Conservation (phyloP, 1,140 invertebrate genomes). For the Chrysomallon squamiferum region DNA sequence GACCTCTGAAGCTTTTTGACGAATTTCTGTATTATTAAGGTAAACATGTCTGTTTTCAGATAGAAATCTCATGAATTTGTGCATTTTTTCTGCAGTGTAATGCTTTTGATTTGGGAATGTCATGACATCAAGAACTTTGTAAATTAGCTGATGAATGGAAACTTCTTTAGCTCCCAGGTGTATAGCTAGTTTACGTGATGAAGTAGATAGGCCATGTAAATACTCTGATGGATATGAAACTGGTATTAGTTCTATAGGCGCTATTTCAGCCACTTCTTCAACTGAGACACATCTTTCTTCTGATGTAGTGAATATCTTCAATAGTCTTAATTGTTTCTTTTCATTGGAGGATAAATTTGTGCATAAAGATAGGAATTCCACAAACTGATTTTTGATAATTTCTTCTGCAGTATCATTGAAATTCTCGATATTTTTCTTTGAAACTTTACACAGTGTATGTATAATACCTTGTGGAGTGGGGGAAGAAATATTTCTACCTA, state of each 20-base stretch:
- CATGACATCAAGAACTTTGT: not conserved
- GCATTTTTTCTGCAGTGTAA: constrained; percentile 1
- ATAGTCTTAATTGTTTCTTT: not conserved
- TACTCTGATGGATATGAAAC: not conserved
- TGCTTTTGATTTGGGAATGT: not conserved
- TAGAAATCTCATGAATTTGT: constrained; percentile 12
- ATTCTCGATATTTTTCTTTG: not conserved
- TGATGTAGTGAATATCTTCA: not conserved
- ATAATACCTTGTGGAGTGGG: constrained; percentile 3
- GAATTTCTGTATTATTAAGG: not conserved
- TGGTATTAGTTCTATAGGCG: constrained; percentile 4
- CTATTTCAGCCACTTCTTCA: not conserved
- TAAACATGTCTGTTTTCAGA: not conserved
- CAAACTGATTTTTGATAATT: not conserved
- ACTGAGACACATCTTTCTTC: not conserved
- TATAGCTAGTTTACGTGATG: not conserved
- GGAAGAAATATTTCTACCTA: constrained; percentile 10
- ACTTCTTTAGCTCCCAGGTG: not conserved
- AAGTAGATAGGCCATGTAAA: not conserved
- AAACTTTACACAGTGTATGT: not conserved
- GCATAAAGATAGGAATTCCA: not conserved
- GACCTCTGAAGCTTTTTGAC: not conserved
- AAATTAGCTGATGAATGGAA: not conserved
- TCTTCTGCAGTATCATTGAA: not conserved
- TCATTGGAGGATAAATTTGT: not conserved